Base-by-base conservation (phyloP, 2,888 invertebrate species). In the Melieria crassipennis region DNA sequence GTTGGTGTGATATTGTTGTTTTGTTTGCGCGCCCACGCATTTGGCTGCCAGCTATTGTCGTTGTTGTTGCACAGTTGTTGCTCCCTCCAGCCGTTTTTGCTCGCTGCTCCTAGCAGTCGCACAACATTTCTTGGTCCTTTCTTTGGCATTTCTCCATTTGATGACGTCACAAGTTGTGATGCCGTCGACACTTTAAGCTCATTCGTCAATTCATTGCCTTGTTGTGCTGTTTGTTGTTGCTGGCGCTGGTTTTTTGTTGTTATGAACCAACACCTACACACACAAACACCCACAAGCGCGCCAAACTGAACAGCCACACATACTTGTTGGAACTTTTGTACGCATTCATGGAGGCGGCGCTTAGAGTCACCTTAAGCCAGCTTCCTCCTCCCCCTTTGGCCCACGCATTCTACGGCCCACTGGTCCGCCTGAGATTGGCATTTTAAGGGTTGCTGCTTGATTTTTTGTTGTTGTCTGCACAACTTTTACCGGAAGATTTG, bases 161-260 rank as follows among this genome's bases (percentile, higher is more conserved):
- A 63, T 69, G 69, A 69, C 69, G 69, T 69, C 69, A 69, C 9
- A 30, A 47, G 42, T 42, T 62, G 55, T 56, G 55, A 42, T 57
- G 30, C 63, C 30, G 30, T 13, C 16, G 11, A 61, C 43, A 69
- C 63, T 69, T 62, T 61, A 63, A 46, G 61, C 61, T 56, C 63
- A 69, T 69, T 69, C 69, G 69, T 64, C 69, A 58, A 47, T 65
- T 47, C 4, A 4, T 30, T 30, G 30, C 30, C 30, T 16, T 69
- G 30, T 69, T 62, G 69, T 16, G 52, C 45, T 10, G 10, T 7
- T 10, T 30, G 64, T 46, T 47, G 11, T 64, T 58, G 42, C 69
- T 72, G 45, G 47, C 61, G 48, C 48, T 63, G 50, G 16, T 60
- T 10, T 55, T 58, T 52, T 13, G 46, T 62, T 68, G 45, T 47